Conservation (phyloP, 92 coral and sea anemone species). For the Zoanthus solanderi region DNA sequence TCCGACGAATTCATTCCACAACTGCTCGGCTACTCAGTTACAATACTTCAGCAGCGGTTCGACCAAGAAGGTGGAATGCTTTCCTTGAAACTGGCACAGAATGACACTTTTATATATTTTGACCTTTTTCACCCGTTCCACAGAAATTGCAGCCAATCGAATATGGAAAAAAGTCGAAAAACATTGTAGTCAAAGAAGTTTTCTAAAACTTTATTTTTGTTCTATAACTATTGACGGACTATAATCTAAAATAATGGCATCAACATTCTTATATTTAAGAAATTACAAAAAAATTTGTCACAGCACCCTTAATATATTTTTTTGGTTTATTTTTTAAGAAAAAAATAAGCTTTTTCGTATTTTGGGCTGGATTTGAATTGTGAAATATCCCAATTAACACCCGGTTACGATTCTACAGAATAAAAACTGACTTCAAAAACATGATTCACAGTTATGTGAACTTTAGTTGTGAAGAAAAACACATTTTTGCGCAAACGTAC, state of each 20-base stretch:
- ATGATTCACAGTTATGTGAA: conserved; percentile 15
- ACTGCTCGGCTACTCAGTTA: too few species aligned
- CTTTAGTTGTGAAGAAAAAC: conserved; percentile 1
- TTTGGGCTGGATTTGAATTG: not conserved
- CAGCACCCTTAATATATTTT: conserved; percentile 9
- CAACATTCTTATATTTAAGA: conserved; percentile 14
- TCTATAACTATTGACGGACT: conserved; percentile 4
- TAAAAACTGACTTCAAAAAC: not conserved
- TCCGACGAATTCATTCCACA: too few species aligned
- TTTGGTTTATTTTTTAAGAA: not conserved
- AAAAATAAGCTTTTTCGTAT: not conserved
- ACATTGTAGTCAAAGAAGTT: not conserved
- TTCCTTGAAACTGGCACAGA: too few species aligned
- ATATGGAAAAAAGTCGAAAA: not conserved
- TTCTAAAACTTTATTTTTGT: conserved; percentile 15
- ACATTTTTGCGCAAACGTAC: not conserved
- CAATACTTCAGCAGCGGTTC: too few species aligned
- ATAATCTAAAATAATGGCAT: conserved; percentile 19
- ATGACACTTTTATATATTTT: too few species aligned
- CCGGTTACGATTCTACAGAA: conserved; percentile 5
- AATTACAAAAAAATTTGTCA: conserved; percentile 6
- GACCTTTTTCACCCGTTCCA: conserved; percentile 6
- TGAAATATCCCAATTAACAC: conserved; percentile 14
- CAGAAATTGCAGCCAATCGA: conserved; percentile 19
- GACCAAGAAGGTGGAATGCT: too few species aligned